phyloP scores from a whole-genome alignment of 2,888 invertebrate genomes.

The Pammene fasciana region DNA sequence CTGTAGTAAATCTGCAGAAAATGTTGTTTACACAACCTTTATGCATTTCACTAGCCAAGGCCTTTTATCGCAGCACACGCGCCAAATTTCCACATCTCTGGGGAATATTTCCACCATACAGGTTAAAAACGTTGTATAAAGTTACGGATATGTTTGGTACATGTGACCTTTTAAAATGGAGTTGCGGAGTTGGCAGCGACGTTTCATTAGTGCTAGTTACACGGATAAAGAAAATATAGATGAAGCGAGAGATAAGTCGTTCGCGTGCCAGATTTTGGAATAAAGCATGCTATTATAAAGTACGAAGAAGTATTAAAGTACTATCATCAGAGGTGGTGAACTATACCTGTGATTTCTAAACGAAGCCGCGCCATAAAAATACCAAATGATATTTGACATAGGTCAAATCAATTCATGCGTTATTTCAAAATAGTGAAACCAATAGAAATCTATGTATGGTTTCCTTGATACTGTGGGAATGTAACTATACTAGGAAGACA shows the following conservation, averaged over 20 bases:
- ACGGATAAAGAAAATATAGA: conserved; percentile 17
- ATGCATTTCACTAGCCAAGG: conserved; percentile 22
- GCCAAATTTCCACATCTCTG: conserved; percentile 26
- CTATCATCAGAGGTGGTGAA: too few species aligned
- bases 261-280: too few species aligned
- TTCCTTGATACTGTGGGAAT: too few species aligned
- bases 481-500: too few species aligned
- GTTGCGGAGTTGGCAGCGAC: conserved; percentile 1
- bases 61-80: conserved; percentile 18
- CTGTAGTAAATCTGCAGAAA: neutral
- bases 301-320: too few species aligned
- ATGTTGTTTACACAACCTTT: neutral
- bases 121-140: neutral
- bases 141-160: neutral
- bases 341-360: too few species aligned
- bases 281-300: too few species aligned
- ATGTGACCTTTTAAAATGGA: neutral
- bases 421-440: too few species aligned
- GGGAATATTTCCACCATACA: conserved; percentile 18
- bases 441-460: too few species aligned
- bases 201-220: conserved; percentile 3
- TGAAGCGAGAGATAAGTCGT: neutral
- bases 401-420: too few species aligned
- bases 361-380: too few species aligned
- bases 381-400: too few species aligned